Evolutionary conservation across 1,140 invertebrate genomes (phyloP).

Genomic region (Onthophagus taurus): DNA sequence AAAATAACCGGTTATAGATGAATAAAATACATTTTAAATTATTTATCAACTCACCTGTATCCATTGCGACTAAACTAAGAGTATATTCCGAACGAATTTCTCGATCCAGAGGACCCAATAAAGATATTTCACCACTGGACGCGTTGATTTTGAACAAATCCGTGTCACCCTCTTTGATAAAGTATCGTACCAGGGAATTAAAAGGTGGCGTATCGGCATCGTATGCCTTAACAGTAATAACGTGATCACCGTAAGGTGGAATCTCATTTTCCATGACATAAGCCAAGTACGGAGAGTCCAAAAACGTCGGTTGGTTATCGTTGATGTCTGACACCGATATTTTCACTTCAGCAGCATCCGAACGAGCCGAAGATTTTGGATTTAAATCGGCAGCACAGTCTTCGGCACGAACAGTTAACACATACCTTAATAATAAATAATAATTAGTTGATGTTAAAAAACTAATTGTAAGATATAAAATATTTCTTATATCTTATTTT

Average conservation of each 20-base stretch:
- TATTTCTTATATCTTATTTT: no score
- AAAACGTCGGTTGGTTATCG: slow-evolving; percentile 87
- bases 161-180: slow-evolving; percentile 84
- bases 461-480: no score
- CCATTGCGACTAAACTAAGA: slow-evolving; percentile 80
- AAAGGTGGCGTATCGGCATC: slow-evolving; percentile 86
- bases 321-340: slow-evolving; percentile 83
- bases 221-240: slow-evolving; percentile 72
- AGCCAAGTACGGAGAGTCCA: slow-evolving; percentile 82
- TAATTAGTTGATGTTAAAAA: no score
- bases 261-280: slow-evolving; percentile 88
- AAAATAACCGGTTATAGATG: no score
- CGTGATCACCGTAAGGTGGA: slow-evolving; percentile 63
- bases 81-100: slow-evolving; percentile 74
- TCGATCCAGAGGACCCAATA: slow-evolving; percentile 71
- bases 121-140: slow-evolving; percentile 76
- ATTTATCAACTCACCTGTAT: slow-evolving; percentile 82
- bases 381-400: slow-evolving; percentile 64
- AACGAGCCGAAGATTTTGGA: slow-evolving; percentile 46
- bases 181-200: slow-evolving; percentile 82
- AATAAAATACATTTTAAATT: no score
- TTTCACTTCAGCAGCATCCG: slow-evolving; percentile 62
- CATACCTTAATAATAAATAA: no score
- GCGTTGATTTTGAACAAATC: slow-evolving; percentile 83
- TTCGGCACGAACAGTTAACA: slow-evolving; percentile 76